Evolutionary conservation across 2,888 invertebrate genomes (phyloP), one percentile per base, ranked within the genome.

Genomic region (Deilephila elpenor): DNA sequence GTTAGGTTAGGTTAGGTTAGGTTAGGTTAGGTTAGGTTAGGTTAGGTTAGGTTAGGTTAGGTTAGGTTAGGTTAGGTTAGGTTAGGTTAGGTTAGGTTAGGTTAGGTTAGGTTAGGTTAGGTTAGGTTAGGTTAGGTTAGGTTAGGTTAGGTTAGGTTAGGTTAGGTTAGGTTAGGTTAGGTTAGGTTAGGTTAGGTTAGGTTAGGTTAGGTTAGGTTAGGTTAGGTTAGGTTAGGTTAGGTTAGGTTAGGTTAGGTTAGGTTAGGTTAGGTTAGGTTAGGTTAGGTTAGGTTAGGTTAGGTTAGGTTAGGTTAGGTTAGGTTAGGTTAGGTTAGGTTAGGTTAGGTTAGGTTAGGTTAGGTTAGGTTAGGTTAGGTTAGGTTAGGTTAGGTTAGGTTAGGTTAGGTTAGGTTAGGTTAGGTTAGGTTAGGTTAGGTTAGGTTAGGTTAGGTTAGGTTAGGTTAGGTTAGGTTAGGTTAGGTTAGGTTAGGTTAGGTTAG

Each of bases 221-320:
- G 70, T 70, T 70, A 70, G 70, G 70, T 70, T 70, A 70, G 70
- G 70, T 70, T 70, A 70, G 70, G 70, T 70, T 70, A 70, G 70
- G 70, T 70, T 70, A 70, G 70, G 70, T 70, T 70, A 70, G 70
- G 70, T 70, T 70, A 70, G 70, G 70, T 70, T 70, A 70, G 70
- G 70, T 70, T 70, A 70, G 70, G 70, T 70, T 70, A 70, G 70
- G 70, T 70, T 70, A 70, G 70, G 70, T 70, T 70, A 70, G 70
- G 70, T 70, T 70, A 70, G 70, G 70, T 70, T 70, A 70, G 70
- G 70, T 70, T 70, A 70, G 70, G 70, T 70, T 70, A 70, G 70
- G 70, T 70, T 70, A 70, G 70, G 70, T 70, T 70, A 70, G 70
- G 70, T 70, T 70, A 70, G 70, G 70, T 70, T 70, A 70, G 70